Base-by-base conservation (phyloP, 1,140 invertebrate genomes). In the Plectrocnemia conspersa region DNA sequence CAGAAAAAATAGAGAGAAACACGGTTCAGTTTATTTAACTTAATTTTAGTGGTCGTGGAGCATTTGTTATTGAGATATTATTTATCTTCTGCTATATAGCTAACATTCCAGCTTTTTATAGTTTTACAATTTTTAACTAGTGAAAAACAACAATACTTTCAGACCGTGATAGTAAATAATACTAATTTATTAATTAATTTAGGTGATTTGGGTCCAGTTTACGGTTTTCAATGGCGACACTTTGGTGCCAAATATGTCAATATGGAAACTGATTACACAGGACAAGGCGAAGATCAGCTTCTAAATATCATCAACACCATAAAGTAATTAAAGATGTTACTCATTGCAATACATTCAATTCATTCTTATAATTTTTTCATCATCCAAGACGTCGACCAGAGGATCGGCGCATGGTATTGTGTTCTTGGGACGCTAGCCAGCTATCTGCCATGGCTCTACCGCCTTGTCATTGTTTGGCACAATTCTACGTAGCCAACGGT, bases 211-310 rank as follows among this genome's bases (percentile, higher is more conserved):
- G 97, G 97, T 1, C 97, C 97, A 4, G 82, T 99, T 18, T 99
- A 99, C 79, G 97, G 97, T 0, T 99, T 99, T 67, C 97, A 99
- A 69, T 99, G 97, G 97, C 79, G 97, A 50, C 95, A 99, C 73
- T 98, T 87, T 80, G 97, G 97, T 24, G 95, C 96, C 2, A 73
- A 93, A 63, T 99, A 99, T 71, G 74, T 78, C 32, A 82, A 88
- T 62, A 90, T 90, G 79, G 75, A 89, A 59, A 78, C 86, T 38
- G 86, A 98, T 74, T 97, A 97, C 65, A 76, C 65, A 18, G 84
- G 83, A 21, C 76, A 98, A 76, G 97, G 97, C 41, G 79, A 93
- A 54, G 92, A 99, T 74, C 97, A 99, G 72, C 70, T 99, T n/a
- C 66, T 77, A 33, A 77, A 93, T 54, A 79, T 97, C 6, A 93